These are phyloP conservation scores for Falco novaeseelandiae DNA, from an alignment of 2,797 vertebrate species.

Conservation along the genomic window DNA sequence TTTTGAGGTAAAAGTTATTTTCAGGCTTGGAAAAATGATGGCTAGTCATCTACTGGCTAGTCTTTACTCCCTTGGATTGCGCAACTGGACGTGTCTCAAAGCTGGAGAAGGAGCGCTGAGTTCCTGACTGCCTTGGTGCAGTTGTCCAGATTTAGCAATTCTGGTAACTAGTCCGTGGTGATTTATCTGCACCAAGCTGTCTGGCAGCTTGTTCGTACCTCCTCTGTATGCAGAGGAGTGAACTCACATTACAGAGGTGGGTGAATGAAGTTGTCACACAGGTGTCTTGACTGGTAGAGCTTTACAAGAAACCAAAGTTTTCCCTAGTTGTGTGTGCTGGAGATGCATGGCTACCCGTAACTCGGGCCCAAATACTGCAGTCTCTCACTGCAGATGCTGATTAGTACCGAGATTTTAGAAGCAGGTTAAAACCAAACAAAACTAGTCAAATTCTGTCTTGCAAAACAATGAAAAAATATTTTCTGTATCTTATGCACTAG, in stretches of 20 bases:
- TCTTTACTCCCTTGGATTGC: background rate
- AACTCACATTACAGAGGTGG: background rate
- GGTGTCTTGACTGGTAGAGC: background rate
- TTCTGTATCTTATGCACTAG: background rate
- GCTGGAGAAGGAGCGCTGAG: fast-evolving
- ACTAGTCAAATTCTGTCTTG: background rate
- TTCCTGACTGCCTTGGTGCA: fast-evolving
- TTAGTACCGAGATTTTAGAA: background rate
- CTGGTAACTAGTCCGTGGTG: fast-evolving
- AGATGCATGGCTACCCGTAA: fast-evolving
- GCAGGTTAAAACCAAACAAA: background rate
- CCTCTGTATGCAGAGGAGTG: background rate
- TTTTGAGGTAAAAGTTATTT: background rate
- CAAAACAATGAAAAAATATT: background rate
- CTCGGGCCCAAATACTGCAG: too few relatives aligned
- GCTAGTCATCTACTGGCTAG: background rate
- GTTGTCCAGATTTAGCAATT: background rate
- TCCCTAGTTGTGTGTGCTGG: background rate
- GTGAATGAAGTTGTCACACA: background rate
- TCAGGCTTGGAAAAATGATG: background rate
- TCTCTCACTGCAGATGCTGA: background rate
- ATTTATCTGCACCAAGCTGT: background rate
- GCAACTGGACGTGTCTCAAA: background rate
- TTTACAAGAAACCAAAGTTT: background rate
- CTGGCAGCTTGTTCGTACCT: fast-evolving